Base-by-base conservation (phyloP, 1,140 invertebrate species). In the Drosophila nikananu region DNA sequence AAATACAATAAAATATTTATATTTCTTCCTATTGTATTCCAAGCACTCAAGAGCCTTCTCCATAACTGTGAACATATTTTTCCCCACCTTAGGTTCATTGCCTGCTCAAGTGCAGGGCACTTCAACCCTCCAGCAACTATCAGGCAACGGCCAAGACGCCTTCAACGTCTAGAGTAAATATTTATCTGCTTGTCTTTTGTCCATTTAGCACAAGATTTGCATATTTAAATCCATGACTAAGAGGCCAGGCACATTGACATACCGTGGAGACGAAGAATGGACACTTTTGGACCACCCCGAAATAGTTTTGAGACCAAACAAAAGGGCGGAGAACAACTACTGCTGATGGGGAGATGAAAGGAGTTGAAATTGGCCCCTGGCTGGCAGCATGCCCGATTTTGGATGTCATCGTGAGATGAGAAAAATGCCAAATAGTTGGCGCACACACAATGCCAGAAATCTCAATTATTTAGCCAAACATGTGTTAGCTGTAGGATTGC, bases 401-500 rank as follows among this genome's bases (percentile, higher is more conserved):
- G 55, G 51, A 73, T 52, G 71, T 52, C 71, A 74, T 41, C 64
- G 42, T 54, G 42, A 64, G 66, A 77, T 78, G 68, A 77, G 52
- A 83, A 75, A 71, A 87, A 84, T 75, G 75, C 82, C 80, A 83
- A 83, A 89, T 78, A 81, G 74, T 81, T 73, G 79, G 39, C 48
- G 30, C 52, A 63, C 39, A 55, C 42, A 60, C 65, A 77, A 64
- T 49, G 66, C 61, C 51, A 83, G 77, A 83, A 83, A 89, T 87
- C 77, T 84, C 77, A 87, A 89, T 84, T 87, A 87, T 87, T 89
- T 80, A 77, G 68, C 74, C 70, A 89, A 89, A 89, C 84, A 87
- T 89, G 81, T 87, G 84, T 89, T 65, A 64, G 62, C 84, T 87
- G 81, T 90, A 65, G 68, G 72, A 80, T 63, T 68, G 77, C 65